Conservation (phyloP, 2,888 invertebrate genomes). For the Caenorhabditis sp. region DNA sequence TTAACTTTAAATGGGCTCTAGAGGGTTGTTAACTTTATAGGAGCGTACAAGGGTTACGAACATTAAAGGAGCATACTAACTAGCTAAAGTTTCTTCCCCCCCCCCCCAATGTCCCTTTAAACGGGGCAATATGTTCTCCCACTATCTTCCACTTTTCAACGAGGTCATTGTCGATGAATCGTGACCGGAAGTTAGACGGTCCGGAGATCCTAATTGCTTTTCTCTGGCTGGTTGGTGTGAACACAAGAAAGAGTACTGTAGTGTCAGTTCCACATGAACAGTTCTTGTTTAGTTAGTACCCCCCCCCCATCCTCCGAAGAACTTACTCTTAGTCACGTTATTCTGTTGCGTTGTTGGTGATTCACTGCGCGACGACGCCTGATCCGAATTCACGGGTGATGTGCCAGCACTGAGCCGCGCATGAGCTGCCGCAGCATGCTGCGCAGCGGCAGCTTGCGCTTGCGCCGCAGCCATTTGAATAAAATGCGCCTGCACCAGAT, state of each 20-base stretch:
- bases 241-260: not conserved
- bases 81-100: no score
- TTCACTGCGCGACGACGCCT: slow-evolving; percentile 46
- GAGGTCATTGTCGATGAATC: slow-evolving; percentile 44
- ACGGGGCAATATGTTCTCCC: no score
- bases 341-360: slow-evolving; percentile 19
- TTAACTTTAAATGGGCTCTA: no score
- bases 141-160: not conserved
- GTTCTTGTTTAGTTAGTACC: not conserved
- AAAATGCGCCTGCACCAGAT: not conserved
- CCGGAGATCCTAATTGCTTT: slow-evolving; percentile 17
- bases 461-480: not conserved
- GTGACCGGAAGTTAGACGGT: slow-evolving; percentile 46
- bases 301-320: not conserved
- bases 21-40: no score
- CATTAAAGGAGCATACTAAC: no score
- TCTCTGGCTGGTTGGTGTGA: no score
- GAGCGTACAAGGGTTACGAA: no score
- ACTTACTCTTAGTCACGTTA: not conserved
- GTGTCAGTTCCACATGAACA: not conserved
- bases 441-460: not conserved
- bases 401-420: slow-evolving; percentile 14
- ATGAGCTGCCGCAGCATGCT: not conserved
- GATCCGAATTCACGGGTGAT: slow-evolving; percentile 39
- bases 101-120: no score